Percentiles rank a stretch among this genome's conserved stretches.
phyloP scores from a whole-genome alignment of 2,888 invertebrate species.

The Drosophila ezoana region DNA sequence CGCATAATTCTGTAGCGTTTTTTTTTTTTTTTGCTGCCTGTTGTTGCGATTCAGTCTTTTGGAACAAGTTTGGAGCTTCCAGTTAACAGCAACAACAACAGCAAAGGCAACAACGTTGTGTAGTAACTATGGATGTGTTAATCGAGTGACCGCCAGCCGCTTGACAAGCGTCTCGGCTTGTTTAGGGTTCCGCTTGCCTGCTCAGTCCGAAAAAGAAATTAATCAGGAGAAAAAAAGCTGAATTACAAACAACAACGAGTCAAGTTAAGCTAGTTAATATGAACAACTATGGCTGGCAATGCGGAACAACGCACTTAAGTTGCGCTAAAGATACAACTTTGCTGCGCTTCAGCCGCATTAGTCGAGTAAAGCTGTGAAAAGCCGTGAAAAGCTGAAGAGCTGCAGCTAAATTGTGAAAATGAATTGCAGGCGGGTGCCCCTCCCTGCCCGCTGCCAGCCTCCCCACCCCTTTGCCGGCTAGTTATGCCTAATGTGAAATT shows the following conservation, averaged over 20 bases:
- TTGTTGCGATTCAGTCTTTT: conserved; percentile 31
- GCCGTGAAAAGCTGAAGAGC: conserved; percentile 47
- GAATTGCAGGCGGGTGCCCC: conserved; percentile 56
- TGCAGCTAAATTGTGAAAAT: conserved; percentile 56
- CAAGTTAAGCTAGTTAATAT: conserved; percentile 12
- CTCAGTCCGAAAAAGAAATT: conserved; percentile 29
- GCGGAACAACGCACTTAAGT: conserved; percentile 59
- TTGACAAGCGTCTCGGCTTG: conserved; percentile 50
- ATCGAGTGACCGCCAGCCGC: conserved; percentile 52
- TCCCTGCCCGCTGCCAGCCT: neutral
- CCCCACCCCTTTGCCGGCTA: conserved; percentile 24
- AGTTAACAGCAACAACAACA: conserved; percentile 28
- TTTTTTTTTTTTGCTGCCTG: conserved; percentile 8
- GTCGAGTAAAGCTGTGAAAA: conserved; percentile 45
- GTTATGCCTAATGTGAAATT: conserved; percentile 75
- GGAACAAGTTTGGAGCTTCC: conserved; percentile 67
- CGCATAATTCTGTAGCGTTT: conserved; percentile 71
- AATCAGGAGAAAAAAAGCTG: conserved; percentile 9
- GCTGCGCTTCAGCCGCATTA: conserved; percentile 53
- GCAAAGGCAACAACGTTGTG: conserved; percentile 18
- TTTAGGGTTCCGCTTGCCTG: conserved; percentile 74
- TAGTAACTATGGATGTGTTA: conserved; percentile 64
- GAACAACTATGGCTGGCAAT: conserved; percentile 45
- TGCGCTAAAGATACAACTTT: conserved; percentile 44
- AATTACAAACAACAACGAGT: conserved; percentile 47